Conservation (phyloP, 1,140 invertebrate genomes). For the Heliconius eleuchia region DNA sequence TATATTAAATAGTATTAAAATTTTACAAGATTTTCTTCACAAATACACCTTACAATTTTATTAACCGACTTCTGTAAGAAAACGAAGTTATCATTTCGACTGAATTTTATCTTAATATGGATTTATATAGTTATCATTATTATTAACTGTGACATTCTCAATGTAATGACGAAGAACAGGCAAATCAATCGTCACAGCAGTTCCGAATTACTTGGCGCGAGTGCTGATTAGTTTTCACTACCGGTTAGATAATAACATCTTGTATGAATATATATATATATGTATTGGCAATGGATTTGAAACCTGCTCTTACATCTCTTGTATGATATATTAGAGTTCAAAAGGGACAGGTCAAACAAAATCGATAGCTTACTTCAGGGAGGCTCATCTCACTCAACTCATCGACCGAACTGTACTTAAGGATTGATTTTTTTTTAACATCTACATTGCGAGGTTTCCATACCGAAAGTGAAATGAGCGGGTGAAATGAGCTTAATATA, state of each 20-base stretch:
- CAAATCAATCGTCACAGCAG: slow-evolving; percentile 22
- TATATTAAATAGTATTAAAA: no score
- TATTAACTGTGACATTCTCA: neutral
- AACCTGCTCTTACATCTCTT: neutral
- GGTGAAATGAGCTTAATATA: no score
- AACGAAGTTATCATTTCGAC: no score
- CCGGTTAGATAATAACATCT: slow-evolving; percentile 2
- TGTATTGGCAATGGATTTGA: neutral
- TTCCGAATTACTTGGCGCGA: slow-evolving; percentile 16
- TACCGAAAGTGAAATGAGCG: no score
- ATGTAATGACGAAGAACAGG: neutral
- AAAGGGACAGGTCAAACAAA: no score
- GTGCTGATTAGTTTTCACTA: slow-evolving; percentile 14
- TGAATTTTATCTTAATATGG: neutral
- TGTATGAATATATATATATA: neutral
- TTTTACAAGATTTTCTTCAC: no score
- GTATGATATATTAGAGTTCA: neutral
- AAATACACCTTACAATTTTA: neutral
- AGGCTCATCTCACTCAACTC: no score
- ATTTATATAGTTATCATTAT: neutral
- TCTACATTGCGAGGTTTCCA: no score
- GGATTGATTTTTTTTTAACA: no score
- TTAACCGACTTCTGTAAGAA: no score
- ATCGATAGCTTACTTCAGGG: no score
- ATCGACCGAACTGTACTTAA: no score